These are phyloP conservation scores for Sclerurus mexicanus DNA, from an alignment of 2,113 vertebrate species.

Conservation along the genomic window DNA sequence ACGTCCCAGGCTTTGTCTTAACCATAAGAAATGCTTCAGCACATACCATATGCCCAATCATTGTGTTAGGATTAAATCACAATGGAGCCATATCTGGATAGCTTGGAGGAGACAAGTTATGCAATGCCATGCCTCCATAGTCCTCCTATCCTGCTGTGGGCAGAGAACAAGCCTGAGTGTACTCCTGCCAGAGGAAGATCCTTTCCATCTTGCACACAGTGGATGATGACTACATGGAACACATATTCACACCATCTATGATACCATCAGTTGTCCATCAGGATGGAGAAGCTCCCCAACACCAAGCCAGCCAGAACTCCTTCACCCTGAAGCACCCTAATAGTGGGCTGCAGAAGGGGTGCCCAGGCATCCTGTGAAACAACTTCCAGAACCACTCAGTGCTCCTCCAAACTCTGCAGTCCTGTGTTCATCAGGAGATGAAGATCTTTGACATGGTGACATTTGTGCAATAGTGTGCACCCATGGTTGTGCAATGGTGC, in stretches of 20 bases:
- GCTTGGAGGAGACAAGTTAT: background rate
- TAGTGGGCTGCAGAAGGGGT: background rate
- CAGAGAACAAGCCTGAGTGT: background rate
- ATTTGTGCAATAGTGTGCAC: fast-evolving
- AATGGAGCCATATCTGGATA: background rate
- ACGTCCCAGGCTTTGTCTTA: background rate
- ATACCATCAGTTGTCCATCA: too few species aligned
- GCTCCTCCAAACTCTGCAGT: too few species aligned
- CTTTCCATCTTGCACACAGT: background rate
- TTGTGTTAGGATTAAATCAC: background rate
- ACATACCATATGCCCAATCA: background rate
- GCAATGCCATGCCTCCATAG: background rate
- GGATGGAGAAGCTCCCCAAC: fast-evolving
- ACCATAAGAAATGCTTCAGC: background rate
- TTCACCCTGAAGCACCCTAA: background rate
- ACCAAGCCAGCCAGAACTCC: background rate
- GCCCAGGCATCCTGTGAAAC: background rate
- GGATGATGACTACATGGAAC: fast-evolving
- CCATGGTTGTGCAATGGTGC: fast-evolving
- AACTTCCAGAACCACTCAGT: background rate
- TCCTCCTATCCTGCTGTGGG: background rate
- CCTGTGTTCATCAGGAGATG: background rate
- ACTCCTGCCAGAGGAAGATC: background rate
- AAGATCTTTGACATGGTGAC: fast-evolving
- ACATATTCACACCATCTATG: background rate